Evolutionary conservation across 1,140 invertebrate species (phyloP).

Genomic region (Hycleus cichorii): DNA sequence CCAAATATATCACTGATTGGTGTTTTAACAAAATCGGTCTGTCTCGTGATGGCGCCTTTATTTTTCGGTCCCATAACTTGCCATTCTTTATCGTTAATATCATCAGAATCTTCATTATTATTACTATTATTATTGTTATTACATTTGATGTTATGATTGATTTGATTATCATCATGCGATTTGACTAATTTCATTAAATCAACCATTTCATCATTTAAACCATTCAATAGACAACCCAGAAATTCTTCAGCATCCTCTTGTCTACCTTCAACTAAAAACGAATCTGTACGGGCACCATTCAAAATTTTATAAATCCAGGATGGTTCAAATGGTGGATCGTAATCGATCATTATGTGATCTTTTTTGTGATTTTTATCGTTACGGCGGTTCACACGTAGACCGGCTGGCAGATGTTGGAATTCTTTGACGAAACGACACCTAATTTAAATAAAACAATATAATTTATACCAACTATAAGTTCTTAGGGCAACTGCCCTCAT

Average conservation of each 20-base stretch:
- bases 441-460: constrained; percentile 23
- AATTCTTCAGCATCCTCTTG: constrained; percentile 97
- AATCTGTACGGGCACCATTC: constrained; percentile 62
- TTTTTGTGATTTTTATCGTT: constrained; percentile 44
- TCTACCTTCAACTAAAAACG: constrained; percentile 66
- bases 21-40: constrained; percentile 73
- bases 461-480: too few species aligned
- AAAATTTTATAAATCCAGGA: constrained; percentile 75
- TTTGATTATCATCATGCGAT: background rate
- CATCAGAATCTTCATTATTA: constrained; percentile 34
- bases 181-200: constrained; percentile 65
- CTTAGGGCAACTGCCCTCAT: too few species aligned
- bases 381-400: constrained; percentile 42
- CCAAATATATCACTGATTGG: constrained; percentile 89
- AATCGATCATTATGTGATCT: constrained; percentile 43
- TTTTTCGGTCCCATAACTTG: constrained; percentile 82
- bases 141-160: too few species aligned
- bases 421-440: constrained; percentile 63
- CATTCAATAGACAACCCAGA: constrained; percentile 83
- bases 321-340: constrained; percentile 71
- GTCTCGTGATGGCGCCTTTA: constrained; percentile 75
- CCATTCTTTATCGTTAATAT: constrained; percentile 57
- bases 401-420: constrained; percentile 55
- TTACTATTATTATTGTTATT: background rate
- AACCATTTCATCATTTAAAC: constrained; percentile 93